Evolutionary conservation across 1,140 invertebrate genomes (phyloP).

Genomic region (Rhopalosiphum maidis): DNA sequence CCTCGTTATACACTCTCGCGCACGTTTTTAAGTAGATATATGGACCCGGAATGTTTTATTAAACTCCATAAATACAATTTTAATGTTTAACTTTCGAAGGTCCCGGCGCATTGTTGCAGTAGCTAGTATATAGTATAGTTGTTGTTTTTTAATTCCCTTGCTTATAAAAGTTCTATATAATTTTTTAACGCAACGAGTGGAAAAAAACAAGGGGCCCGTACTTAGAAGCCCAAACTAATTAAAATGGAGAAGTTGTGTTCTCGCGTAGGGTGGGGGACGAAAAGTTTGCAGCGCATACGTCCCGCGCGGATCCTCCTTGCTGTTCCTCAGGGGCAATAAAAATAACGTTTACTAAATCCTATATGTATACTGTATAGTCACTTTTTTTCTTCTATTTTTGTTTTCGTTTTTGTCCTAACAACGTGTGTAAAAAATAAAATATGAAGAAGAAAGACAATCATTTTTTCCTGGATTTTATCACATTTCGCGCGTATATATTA

Average conservation of each 20-base stretch:
- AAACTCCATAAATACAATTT: constrained; percentile 55
- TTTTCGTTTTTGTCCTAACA: not conserved
- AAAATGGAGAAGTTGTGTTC: constrained; percentile 58
- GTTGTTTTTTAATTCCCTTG: constrained; percentile 54
- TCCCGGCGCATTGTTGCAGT: constrained; percentile 18
- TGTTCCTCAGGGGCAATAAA: constrained; percentile 34
- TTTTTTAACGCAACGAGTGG: constrained; percentile 42
- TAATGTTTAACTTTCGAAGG: constrained; percentile 47
- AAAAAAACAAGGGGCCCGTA: constrained; percentile 12
- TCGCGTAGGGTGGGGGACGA: not conserved
- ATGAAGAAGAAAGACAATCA: not conserved
- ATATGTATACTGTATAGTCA: too few species aligned
- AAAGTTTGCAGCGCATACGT: constrained; percentile 28
- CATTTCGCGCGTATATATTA: not conserved
- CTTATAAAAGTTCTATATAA: constrained; percentile 52
- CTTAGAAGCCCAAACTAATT: constrained; percentile 45
- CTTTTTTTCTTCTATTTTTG: not conserved
- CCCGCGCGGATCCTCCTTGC: not conserved
- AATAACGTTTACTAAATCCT: constrained; percentile 42
- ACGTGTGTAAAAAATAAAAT: constrained; percentile 23
- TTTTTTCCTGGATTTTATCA: not conserved
- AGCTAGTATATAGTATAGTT: not conserved
- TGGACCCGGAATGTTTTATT: constrained; percentile 54
- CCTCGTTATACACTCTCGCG: constrained; percentile 27
- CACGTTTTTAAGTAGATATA: constrained; percentile 35